Evolutionary conservation across 2,797 vertebrate species (phyloP), one percentile per base, ranked within the genome.

Genomic region (Microtus obscurus): DNA sequence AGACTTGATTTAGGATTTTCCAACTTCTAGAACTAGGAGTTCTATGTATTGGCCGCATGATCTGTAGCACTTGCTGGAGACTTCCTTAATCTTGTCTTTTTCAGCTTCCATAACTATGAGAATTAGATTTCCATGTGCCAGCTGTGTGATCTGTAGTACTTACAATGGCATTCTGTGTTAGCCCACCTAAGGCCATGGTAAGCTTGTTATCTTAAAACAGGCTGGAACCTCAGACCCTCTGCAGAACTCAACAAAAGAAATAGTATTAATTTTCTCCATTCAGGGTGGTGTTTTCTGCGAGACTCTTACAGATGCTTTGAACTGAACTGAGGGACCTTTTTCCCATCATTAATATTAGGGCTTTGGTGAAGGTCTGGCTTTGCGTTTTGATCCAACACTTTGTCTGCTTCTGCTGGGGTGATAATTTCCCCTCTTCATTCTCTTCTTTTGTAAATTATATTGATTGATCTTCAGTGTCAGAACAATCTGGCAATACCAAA

Each of bases 331-430:
- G 43, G 65, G 86, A 78, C 61, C 67, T 91, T 40, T 56, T 56
- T 53, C 80, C 88, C 85, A 65, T 91, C 86, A 85, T 93, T 94
- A 93, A 93, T 91, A 93, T 89, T 69, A 94, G 83, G 34, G 34
- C 87, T 97, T 95, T 94, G 88, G 67, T 85, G 87, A 76, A 74
- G 81, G 91, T 82, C 79, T 61, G n/a, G 6, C 79, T 29, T 71
- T 91, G 21, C 65, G 34, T 89, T 95, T 93, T 89, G n/a, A 17
- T 81, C 91, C 95, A 78, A 95, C 82, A 43, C 53, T 90, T 95
- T 87, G n/a, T 83, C 85, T 95, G 77, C 56, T 43, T 90, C 37
- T 96, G 69, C 81, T 96, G 63, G 90, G 81, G n/a, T 14, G 31
- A 90, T 78, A n/a, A 78, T 77, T 87, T 78, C 45, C 29, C 56